Base-by-base conservation (phyloP, 2,888 invertebrate species). In the Pseudanteris insignis region DNA sequence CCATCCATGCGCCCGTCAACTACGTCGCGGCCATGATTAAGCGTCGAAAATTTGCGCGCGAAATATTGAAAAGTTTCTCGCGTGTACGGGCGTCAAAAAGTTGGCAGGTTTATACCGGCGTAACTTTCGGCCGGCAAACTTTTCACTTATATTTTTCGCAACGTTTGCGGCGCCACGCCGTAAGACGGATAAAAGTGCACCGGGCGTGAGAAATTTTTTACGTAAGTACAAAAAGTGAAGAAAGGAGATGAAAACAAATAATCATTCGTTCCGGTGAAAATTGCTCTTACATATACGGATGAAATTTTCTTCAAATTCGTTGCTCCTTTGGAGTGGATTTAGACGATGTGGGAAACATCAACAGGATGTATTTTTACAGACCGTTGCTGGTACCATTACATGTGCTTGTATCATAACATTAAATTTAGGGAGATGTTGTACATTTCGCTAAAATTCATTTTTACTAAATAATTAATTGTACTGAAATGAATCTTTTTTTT, bases 91-190 rank as follows among this genome's bases (percentile, higher is more conserved):
- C 41, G 30, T 43, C 41, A 43, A 29, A 43, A 43, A 43, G 41
- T 44, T 44, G 44, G 44, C 44, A 44, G 44, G 44, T 32, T 44
- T 44, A 44, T 32, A 13, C 44, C 44, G 33, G 32, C 32, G 44
- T 24, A 44, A 32, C 44, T 44, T 21, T 14, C 18, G 18, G n/a
- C 30, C 25, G 12, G 12, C n/a, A 8, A 54, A 54, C 54, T 54
- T 54, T 46, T n/a, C 29, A 46, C 28, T 50, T 34, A 50, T 8
- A 26, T 38, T 25, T 50, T 44, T 37, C 44, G 25, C 30, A 11
- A 13, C 30, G 10, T 29, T 46, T 28, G 37, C 18, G 7, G 13
- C 12, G 24, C 9, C 29, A 24, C 21, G 44, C 21, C 9, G 9
- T 14, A 14, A 33, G 33, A 11, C 21, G 18, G 29, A 40, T 28